Evolutionary conservation across 2,797 vertebrate species (phyloP), one percentile per base, ranked within the genome.

Genomic region (Pipistrellus pygmaeus): DNA sequence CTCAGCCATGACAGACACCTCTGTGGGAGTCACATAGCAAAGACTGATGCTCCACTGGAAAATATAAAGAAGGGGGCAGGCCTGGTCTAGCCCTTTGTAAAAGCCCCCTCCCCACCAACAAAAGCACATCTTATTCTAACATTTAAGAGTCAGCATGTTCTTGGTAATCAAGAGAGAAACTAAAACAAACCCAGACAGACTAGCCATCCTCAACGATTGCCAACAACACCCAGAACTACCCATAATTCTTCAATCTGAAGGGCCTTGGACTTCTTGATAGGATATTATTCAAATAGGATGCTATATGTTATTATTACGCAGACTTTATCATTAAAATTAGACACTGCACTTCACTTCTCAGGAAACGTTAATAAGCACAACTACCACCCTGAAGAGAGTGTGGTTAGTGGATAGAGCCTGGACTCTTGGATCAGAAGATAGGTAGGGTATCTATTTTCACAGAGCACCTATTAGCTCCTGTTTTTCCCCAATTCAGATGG

Each of bases 141-240:
- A 62, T 69, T 38, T 82, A 81, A 90, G 81, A 85, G 51, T 68
- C 93, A 94, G 23, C 64, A 77, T 82, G 72, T 94, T 83, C 80
- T 93, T 69, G 60, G 25, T 85, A 75, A 92, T 93, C 55, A 89
- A 85, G 82, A 76, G 71, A 89, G 81, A 88, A 90, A 93, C 90
- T 38, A 90, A 94, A 80, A 80, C 66, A 84, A 94, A 72, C 10
- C 82, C 69, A 88, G 76, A 76, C 53, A 85, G 46, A 96, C 69
- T 8, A 85, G 23, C 21, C 62, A 89, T 85, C 62, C 62, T 92
- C 44, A 64, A 62, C 51, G 68, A 82, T 73, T 53, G 32, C 85
- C 86, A 62, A 57, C 17, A 60, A 41, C 30, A 64, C 25, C 9
- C 8, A 46, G 66, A 88, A 72, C 51, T 60, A 90, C 35, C 69